Evolutionary conservation across 2,888 invertebrate species (phyloP).

Genomic region (Melieria omissa): DNA sequence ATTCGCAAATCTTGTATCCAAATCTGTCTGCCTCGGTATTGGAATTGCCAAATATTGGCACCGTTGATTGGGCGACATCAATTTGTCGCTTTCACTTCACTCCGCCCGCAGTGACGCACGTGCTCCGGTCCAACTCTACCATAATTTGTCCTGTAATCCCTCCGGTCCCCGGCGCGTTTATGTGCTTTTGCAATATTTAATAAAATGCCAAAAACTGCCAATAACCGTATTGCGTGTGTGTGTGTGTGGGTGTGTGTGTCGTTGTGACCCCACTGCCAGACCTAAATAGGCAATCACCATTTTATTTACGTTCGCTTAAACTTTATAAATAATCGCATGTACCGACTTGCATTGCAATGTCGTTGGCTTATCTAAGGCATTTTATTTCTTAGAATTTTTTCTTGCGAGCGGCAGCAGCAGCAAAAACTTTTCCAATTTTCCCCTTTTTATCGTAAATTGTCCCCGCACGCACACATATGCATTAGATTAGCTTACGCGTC

Average conservation of each 20-base stretch:
- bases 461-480: not conserved
- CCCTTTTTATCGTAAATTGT: constrained; percentile 54
- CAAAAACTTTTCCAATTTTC: constrained; percentile 61
- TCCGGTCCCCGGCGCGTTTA: not conserved
- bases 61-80: too few relatives aligned
- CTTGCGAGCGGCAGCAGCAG: not conserved
- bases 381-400: constrained; percentile 39
- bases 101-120: too few relatives aligned
- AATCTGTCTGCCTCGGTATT: too few relatives aligned
- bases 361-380: constrained; percentile 50
- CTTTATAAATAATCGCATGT: constrained; percentile 55
- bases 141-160: constrained; percentile 13
- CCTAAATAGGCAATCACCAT: constrained; percentile 55
- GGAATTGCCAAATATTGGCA: too few relatives aligned
- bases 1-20: too few relatives aligned
- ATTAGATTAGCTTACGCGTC: constrained; percentile 14
- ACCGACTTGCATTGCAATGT: constrained; percentile 43
- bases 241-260: too few relatives aligned
- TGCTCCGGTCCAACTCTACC: too few relatives aligned
- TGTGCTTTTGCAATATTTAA: constrained; percentile 52
- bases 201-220: constrained; percentile 39
- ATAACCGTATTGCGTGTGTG: constrained; percentile 35
- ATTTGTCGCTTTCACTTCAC: too few relatives aligned
- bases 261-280: constrained; percentile 24
- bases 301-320: constrained; percentile 51